phyloP scores from a whole-genome alignment of 1,140 invertebrate genomes.

The Procambarus clarkii region DNA sequence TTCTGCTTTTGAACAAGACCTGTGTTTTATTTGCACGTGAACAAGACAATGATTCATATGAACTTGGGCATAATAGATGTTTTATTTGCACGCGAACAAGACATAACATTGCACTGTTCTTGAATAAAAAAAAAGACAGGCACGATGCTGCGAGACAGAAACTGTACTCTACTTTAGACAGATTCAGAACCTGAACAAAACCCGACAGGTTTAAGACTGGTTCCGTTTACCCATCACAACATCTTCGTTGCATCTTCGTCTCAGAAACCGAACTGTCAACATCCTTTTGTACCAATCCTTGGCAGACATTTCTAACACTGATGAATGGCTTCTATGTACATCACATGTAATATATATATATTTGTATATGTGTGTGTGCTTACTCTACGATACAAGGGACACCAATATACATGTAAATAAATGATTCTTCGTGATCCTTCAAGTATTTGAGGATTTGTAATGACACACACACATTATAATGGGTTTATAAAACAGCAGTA shows the following conservation, averaged over 20 bases:
- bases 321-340: neutral
- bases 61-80: too few relatives aligned
- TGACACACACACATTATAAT: neutral
- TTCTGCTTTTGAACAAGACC: too few relatives aligned
- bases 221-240: neutral
- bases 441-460: neutral
- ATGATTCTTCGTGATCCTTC: neutral
- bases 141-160: neutral
- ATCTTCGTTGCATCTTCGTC: too few relatives aligned
- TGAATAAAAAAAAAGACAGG: neutral
- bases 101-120: neutral
- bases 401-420: constrained; percentile 1
- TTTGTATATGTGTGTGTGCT: neutral
- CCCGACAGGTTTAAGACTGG: neutral
- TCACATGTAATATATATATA: constrained; percentile 7
- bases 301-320: neutral
- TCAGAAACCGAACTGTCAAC: neutral
- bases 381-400: neutral
- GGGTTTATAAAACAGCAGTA: neutral
- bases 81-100: too few relatives aligned
- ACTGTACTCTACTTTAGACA: too few relatives aligned
- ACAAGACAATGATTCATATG: too few relatives aligned
- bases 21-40: too few relatives aligned
- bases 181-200: neutral
- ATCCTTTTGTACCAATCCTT: neutral